Base-by-base conservation (phyloP, 2,888 invertebrate species). In the Nephrocerus scutellatus region DNA sequence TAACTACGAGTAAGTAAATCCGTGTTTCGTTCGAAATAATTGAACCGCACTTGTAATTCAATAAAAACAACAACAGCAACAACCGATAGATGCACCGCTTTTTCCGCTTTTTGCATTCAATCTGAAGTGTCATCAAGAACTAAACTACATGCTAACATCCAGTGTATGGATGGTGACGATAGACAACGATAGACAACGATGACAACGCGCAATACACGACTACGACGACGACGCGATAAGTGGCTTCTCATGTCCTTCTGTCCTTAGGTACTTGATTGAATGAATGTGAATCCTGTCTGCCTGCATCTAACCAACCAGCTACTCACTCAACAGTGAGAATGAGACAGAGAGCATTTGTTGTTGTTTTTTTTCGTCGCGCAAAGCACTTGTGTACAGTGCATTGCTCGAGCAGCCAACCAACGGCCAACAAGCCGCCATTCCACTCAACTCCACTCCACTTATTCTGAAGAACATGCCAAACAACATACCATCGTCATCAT, bases 121-220 rank as follows among this genome's bases (percentile, higher is more conserved):
- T 60, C 56, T 66, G 64, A 67, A 67, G 67, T 67, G 61, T 62
- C 67, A 63, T 67, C 59, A 62, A 64, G 62, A 65, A 62, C 60
- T 60, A 62, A 59, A 60, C 53, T 56, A 59, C 61, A 61, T 59
- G 55, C 50, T 49, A 47, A 31, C 60, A 53, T 50, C 53, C 52
- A 58, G 55, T 56, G 52, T 30, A 49, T 55, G 48, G 53, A 56
- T 51, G 53, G 54, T 53, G 56, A 55, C 55, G 55, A 54, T 51
- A 53, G 3, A 20, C 15, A n/a, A 21, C 30, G 20, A 38, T n/a
- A 30, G 23, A 32, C 24, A 46, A 49, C 48, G 29, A 39, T 20
- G 21, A 41, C 46, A 43, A 41, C 50, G 50, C 47, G 26, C 36
- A 36, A 31, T 16, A 30, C 36, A 38, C 10, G 38, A 40, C 28